Conservation (phyloP, 2,113 vertebrate genomes). For the Promerops cafer region DNA sequence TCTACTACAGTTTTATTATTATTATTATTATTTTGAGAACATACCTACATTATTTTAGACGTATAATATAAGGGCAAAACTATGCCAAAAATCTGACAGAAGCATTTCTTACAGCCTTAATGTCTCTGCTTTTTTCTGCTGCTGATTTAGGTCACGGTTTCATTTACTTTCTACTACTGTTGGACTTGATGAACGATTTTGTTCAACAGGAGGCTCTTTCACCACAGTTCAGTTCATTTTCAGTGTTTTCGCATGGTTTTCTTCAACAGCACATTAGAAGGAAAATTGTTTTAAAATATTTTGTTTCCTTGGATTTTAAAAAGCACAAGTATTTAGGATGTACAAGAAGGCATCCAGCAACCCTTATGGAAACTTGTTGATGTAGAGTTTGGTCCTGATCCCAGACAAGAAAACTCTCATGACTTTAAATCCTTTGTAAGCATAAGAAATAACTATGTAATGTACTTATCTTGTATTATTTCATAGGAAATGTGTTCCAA, state of each 20-base stretch:
- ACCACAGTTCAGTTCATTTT: constrained; percentile 3
- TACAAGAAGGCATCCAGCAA: not conserved
- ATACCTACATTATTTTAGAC: constrained; percentile 32
- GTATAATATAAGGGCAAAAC: constrained; percentile 12
- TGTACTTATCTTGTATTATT: constrained; percentile 18
- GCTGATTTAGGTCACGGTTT: constrained; percentile 44
- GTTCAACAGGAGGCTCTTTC: constrained; percentile 27
- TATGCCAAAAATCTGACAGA: constrained; percentile 39
- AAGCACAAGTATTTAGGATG: not conserved
- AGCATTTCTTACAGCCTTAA: not conserved
- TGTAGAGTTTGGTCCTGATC: not conserved
- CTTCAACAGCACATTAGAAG: constrained; percentile 28
- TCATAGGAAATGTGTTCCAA: not conserved
- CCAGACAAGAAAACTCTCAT: not conserved
- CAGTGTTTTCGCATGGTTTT: constrained; percentile 16
- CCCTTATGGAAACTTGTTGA: constrained; percentile 2
- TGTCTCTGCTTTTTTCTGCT: not conserved
- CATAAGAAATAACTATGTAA: not conserved
- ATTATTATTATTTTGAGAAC: constrained; percentile 18
- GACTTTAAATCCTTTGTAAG: constrained; percentile 6
- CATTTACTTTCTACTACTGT: constrained; percentile 52
- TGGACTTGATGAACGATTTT: constrained; percentile 44
- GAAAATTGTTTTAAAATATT: constrained; percentile 25
- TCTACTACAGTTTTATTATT: not conserved
- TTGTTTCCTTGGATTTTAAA: constrained; percentile 17